Evolutionary conservation across 2,888 invertebrate species (phyloP), one percentile per base, ranked within the genome.

Genomic region (Hydrotaea diabolus): DNA sequence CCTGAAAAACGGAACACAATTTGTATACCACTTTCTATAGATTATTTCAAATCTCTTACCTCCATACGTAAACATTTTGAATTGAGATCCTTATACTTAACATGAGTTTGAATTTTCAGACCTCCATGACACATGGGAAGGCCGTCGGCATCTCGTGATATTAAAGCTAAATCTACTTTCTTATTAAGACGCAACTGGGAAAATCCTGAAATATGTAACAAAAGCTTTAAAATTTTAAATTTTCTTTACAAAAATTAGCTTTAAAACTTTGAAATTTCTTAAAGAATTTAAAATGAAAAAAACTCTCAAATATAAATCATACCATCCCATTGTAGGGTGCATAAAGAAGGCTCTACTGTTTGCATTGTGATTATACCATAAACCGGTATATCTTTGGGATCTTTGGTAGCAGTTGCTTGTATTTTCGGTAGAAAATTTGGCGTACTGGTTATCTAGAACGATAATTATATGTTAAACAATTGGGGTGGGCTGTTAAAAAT

Each of bases 101-200:
- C 53, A 87, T 94, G 93, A 0, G 94, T 95, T 0, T 93, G 92
- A 26, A 96, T 93, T 80, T 91, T 91, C 87, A 95, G 94, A 0
- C 95, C 96, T 0, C 95, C 96, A 87, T 95, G 94, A 91, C 95
- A 95, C 43, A 96, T 92, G 0, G 94, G 93, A 77, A 94, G 94
- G 0, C 94, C 94, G 85, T 94, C 94, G 74, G 93, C 93, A 88
- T 96, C 96, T 11, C 94, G 92, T 0, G 95, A 93, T 86, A 95
- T 94, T 82, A 96, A 87, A 2, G 93, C 90, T 0, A 94, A 93
- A 87, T 95, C 94, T 15, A 95, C 94, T 85, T 93, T 94, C 82
- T 93, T 93, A 78, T 95, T 95, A 0, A 95, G 94, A 36, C 95
- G 93, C 36, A 95, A 92, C 89, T 92, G 91, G 0, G 91, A 89